phyloP scores from a whole-genome alignment of 2,113 vertebrate species.

The Oophaga pumilio region DNA sequence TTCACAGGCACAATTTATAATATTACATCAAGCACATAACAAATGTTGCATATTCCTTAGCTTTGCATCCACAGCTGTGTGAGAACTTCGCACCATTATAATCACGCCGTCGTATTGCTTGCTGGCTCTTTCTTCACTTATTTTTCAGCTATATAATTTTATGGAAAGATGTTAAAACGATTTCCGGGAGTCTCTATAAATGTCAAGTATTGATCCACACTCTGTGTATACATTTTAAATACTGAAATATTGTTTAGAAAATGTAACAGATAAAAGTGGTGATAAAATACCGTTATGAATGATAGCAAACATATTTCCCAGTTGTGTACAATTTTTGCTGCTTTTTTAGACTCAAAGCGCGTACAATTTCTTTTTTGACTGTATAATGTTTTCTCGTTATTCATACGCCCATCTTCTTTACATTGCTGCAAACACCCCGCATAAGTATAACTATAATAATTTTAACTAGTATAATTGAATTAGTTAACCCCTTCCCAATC shows the following conservation, averaged over 20 bases:
- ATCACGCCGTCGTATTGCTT: background rate
- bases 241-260: background rate
- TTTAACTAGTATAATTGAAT: no score
- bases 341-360: background rate
- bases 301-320: background rate
- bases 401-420: background rate
- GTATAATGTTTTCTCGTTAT: background rate
- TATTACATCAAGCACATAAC: background rate
- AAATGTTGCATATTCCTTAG: background rate
- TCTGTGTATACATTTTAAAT: background rate
- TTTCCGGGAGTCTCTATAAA: background rate
- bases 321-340: background rate
- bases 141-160: constrained; percentile 31
- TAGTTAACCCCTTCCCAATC: no score
- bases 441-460: background rate
- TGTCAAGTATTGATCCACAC: constrained; percentile 14
- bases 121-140: background rate
- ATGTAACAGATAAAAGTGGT: background rate
- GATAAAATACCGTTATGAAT: background rate
- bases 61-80: constrained; percentile 8
- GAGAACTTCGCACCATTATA: background rate
- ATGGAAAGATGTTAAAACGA: constrained; percentile 11
- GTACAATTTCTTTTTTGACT: background rate
- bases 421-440: background rate
- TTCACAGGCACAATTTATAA: background rate